Conservation (phyloP, 1,140 invertebrate genomes). For the Thaumetopoea pityocampa region DNA sequence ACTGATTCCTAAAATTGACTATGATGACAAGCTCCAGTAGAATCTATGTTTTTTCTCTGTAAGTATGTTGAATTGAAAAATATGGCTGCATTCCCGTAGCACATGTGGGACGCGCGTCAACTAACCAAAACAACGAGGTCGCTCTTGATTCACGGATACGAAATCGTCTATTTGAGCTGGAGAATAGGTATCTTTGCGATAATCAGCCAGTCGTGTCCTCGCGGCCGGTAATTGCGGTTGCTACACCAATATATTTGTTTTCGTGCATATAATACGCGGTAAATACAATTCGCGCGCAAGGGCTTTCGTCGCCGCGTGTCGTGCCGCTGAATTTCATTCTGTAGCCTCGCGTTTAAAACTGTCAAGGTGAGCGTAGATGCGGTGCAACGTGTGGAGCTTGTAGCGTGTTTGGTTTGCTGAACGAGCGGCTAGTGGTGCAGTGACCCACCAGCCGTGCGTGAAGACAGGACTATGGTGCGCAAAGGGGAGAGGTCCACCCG, state of each 20-base stretch:
- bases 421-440: conserved; percentile 44
- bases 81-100: conserved; percentile 24
- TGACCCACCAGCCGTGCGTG: conserved; percentile 64
- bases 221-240: conserved; percentile 68
- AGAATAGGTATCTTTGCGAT: conserved; percentile 59
- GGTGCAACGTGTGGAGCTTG: conserved; percentile 23
- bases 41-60: no score
- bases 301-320: conserved; percentile 7
- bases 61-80: conserved; percentile 34
- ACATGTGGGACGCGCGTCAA: conserved; percentile 55
- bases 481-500: conserved; percentile 57
- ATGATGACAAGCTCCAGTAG: no score
- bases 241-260: conserved; percentile 33
- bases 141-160: conserved; percentile 44
- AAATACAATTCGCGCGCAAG: conserved; percentile 21
- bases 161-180: conserved; percentile 36
- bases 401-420: conserved; percentile 19
- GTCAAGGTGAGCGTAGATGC: conserved; percentile 27
- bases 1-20: no score
- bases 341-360: conserved; percentile 33
- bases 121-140: conserved; percentile 58
- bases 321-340: conserved; percentile 12
- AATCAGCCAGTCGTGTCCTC: conserved; percentile 64
- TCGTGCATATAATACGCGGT: conserved; percentile 22
- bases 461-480: conserved; percentile 61